These are phyloP conservation scores for Octodon degus DNA, from an alignment of 2,113 vertebrate genomes.

Conservation along the genomic window DNA sequence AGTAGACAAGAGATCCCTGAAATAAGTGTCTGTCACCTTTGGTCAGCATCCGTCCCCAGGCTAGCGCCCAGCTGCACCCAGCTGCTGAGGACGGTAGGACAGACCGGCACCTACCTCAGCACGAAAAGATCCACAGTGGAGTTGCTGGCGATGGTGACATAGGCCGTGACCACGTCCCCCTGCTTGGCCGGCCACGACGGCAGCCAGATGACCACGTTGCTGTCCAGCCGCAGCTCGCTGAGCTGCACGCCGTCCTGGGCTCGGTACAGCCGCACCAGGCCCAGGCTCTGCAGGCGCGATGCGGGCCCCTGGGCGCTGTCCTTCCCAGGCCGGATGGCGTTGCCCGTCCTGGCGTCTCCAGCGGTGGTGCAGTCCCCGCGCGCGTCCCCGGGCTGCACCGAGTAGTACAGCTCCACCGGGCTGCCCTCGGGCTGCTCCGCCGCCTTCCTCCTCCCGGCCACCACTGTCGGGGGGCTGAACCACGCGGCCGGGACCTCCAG, in stretches of 20 bases:
- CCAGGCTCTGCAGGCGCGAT: conserved; percentile 90
- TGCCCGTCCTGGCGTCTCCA: conserved; percentile 90
- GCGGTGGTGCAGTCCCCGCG: conserved; percentile 87
- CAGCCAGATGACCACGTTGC: conserved; percentile 91
- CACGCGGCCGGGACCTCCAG: conserved; percentile 92
- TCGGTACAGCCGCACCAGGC: conserved; percentile 89
- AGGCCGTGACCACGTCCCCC: conserved; percentile 92
- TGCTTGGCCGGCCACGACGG: conserved; percentile 91
- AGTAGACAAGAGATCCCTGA: rapidly evolving
- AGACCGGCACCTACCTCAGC: conserved; percentile 89
- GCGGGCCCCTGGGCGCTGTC: conserved; percentile 87
- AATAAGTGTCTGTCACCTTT: rapidly evolving
- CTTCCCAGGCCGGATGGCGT: conserved; percentile 90
- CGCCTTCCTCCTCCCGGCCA: conserved; percentile 89
- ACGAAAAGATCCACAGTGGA: conserved; percentile 94
- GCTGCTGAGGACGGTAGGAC: rapidly evolving
- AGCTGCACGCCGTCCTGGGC: conserved; percentile 88
- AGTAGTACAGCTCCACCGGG: conserved; percentile 94
- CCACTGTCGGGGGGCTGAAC: conserved; percentile 89
- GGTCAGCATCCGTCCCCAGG: rapidly evolving
- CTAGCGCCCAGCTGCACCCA: rapidly evolving
- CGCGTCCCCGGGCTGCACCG: conserved; percentile 86
- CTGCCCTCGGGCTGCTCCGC: conserved; percentile 87
- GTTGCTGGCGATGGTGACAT: conserved; percentile 89
- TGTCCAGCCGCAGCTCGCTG: conserved; percentile 90